Evolutionary conservation across 2,888 invertebrate species (phyloP), one percentile per base, ranked within the genome.

Genomic region (Nudaria mundana): DNA sequence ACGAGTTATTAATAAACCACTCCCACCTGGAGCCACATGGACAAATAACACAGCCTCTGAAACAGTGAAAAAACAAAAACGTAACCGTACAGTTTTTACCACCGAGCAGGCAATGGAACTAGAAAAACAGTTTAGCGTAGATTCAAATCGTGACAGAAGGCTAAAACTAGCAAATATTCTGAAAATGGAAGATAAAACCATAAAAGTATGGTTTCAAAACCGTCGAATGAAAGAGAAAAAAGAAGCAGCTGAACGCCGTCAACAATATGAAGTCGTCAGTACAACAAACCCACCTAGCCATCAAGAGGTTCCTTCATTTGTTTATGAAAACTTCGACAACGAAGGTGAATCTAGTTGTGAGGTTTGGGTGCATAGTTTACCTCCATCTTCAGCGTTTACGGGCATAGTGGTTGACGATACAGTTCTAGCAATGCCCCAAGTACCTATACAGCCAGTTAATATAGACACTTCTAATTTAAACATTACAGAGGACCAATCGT

Each of bases 141-240:
- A n/a, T 1, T 12, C 22, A 3, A 20, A 26, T n/a, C 35, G 29
- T 2, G 14, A 10, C 20, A 10, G 18, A 2, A 36, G 22, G 3
- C 4, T 26, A 29, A 3, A 2, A 0, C 18, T 37, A 6, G 30
- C 11, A 1, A 2, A 12, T 1, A 5, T 3, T 5, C 8, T 37
- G 11, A 12, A 24, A 3, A 8, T 37, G 1, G 6, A 5, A 0
- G 24, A 37, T 2, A 24, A 23, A 11, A 14, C 16, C 2, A 2
- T 37, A 8, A 30, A 30, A 7, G 8, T 16, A 11, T 37, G 30
- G 30, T 37, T 23, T 3, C 37, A 30, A 16, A 37, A 37, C 8
- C 37, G 37, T 1, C 23, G 23, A 0, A 29, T 28, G 7, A 28
- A 22, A 29, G 6, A 14, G 1, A 22, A 10, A 22, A 35, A 35